Conservation (phyloP, 2,797 vertebrate species). For the Sphenodon punctatus region DNA sequence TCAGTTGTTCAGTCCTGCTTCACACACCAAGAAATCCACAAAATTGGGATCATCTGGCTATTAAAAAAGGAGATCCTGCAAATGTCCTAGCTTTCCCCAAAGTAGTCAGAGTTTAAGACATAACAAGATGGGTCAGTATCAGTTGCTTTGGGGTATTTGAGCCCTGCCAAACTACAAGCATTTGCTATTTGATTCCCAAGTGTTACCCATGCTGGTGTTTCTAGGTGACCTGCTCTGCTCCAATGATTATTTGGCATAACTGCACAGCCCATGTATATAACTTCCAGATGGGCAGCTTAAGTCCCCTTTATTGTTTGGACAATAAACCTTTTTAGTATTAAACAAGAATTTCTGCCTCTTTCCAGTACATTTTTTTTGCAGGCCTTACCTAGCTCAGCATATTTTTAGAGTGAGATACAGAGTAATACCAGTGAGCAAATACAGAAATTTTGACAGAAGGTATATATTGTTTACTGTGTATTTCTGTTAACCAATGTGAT, state of each 20-base stretch:
- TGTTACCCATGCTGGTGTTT: neutral
- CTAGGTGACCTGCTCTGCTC: neutral
- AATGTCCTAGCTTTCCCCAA: constrained; percentile 1
- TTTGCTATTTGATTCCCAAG: neutral
- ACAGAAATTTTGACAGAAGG: neutral
- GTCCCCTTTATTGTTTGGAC: neutral
- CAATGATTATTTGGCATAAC: neutral
- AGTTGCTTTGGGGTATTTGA: neutral
- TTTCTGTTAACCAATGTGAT: neutral
- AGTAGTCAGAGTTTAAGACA: neutral
- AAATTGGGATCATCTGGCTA: neutral
- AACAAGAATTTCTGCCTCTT: neutral
- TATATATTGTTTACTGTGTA: neutral
- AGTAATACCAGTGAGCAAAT: neutral
- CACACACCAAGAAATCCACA: neutral
- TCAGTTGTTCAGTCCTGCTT: neutral
- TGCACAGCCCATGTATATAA: neutral
- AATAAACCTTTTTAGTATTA: neutral
- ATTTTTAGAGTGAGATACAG: neutral
- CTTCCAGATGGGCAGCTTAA: neutral
- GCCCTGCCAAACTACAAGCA: neutral
- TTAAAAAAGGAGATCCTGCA: neutral
- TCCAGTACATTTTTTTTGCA: neutral
- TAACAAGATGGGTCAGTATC: neutral
- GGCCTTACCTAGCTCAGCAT: neutral